Evolutionary conservation across 2,113 vertebrate genomes (phyloP), one percentile per base, ranked within the genome.

Genomic region (Pedionomus torquatus): DNA sequence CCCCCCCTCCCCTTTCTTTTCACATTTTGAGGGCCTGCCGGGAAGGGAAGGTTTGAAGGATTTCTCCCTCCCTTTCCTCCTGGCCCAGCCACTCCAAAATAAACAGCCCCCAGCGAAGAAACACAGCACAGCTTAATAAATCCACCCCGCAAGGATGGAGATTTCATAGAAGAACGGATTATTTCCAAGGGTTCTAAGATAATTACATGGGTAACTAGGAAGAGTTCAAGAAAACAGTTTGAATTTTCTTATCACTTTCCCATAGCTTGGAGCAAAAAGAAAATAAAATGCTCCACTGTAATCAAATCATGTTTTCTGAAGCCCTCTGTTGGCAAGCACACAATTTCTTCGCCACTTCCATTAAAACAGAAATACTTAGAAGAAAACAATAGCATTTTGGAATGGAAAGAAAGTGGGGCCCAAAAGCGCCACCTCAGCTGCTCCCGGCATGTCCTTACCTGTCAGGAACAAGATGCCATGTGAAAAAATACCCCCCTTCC

Each of bases 161-260:
- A 93, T 81, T 93, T 93, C 93, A 89, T 17, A 87, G 74, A 60
- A 55, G 83, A 84, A 39, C 0, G 20, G 94, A 94, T 96, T 96
- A 96, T 94, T 96, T 94, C 96, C 94, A 94, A 95, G 89, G 83
- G 54, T 93, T 95, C 76, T 31, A 58, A 97, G 91, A 95, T 97
- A 97, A 96, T 97, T 95, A 94, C 81, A 95, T 84, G 93, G 89
- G 95, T 95, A 95, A 93, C 69, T 66, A 95, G 91, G 91, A 94
- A 94, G 77, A 89, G 94, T 96, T 96, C 87, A 96, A 89, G 94
- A 78, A 89, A 95, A 96, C 88, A 95, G 95, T 92, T 75, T 93
- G 94, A 92, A 91, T 97, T 96, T 96, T 95, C 94, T 96, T 96
- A 97, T 95, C 95, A 68, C 86, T 71, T 94, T 92, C 87, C 89